Evolutionary conservation across 2,797 vertebrate species (phyloP), one percentile per base, ranked within the genome.

Genomic region (Australoheros facetus): DNA sequence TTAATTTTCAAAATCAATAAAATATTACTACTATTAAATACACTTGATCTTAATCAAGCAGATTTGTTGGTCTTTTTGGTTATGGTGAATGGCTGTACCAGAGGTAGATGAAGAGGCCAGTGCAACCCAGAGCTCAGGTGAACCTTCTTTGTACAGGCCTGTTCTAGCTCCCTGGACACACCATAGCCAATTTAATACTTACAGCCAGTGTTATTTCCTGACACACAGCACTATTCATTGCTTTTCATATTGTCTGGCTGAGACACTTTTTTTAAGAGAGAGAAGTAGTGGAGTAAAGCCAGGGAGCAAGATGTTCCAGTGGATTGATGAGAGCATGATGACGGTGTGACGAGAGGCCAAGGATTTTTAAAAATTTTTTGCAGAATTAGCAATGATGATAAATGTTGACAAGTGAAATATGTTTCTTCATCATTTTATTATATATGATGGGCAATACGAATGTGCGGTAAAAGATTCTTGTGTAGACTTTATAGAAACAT

Each of bases 211-310:
- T 81, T 72, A 75, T 73, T 85, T 89, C 78, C 84, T 86, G 87
- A 91, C 89, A 87, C 79, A 77, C 14, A 87, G 81, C 64, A 57
- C 89, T 91, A 87, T 89, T 94, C 87, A 92, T 93, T 81, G 86
- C 82, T 91, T 85, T 94, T 91, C 93, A 95, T 95, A 95, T 85
- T 87, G 82, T 84, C 83, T 34, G 11, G 75, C 78, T 58, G 82
- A 92, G 90, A 85, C 78, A 78, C 75, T 85, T 87, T 89, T 17
- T 16, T 16, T 16, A 14, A 45, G 1, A 82, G 77, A 77, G 81
- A 75, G 75, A 71, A 56, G 45, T 60, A 60, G 71, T 74, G 59
- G 74, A 80, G 78, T 71, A 80, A 73, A 87, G 71, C 21, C 79
- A 82, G 8, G 32, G 59, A 86, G 70, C 26, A 42, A 80, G 74